Base-by-base conservation (phyloP, 2,113 vertebrate species). In the Apodemus sylvaticus region DNA sequence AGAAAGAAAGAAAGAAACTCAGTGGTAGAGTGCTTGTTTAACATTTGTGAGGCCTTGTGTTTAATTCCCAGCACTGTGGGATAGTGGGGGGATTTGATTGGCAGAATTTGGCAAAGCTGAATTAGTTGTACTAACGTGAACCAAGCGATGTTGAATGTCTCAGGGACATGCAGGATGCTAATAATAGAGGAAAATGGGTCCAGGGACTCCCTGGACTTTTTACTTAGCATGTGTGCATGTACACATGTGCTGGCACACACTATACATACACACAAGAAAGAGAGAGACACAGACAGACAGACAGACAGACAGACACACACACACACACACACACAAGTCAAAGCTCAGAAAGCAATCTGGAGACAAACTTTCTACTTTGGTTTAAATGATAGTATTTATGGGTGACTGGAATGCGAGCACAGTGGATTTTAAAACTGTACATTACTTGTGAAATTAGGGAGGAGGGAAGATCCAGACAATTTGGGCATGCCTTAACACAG, bases 341-440 rank as follows among this genome's bases (percentile, higher is more conserved):
- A 85, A 76, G 77, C 3, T 14, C 19, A 93, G 74, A 78, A 96
- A 88, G 51, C 22, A 5, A 76, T 64, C 42, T 78, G 11, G 76
- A 76, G 86, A 76, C 77, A 79, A 39, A 83, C 73, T 90, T 73
- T 73, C 51, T 76, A 74, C n/a, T 86, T 95, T 74, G 42, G 31
- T 55, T 96, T 94, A 93, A 92, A 88, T 93, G 87, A 45, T 60
- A 55, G 24, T 89, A 85, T 93, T 70, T 53, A 16, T 55, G 36
- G 17, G 39, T 58, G 68, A 36, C 45, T 48, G 34, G 36, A 88
- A 68, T 86, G n/a, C n/a, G 55, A 71, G 70, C 78, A 22, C 14
- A 12, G 31, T 88, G 31, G 64, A 11, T 42, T 71, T 88, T 55
- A 55, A 88, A 87, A 88, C 34, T 53, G 29, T 55, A n/a, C 39